phyloP scores from a whole-genome alignment of 2,113 vertebrate genomes.

The Phaetusa simplex region DNA sequence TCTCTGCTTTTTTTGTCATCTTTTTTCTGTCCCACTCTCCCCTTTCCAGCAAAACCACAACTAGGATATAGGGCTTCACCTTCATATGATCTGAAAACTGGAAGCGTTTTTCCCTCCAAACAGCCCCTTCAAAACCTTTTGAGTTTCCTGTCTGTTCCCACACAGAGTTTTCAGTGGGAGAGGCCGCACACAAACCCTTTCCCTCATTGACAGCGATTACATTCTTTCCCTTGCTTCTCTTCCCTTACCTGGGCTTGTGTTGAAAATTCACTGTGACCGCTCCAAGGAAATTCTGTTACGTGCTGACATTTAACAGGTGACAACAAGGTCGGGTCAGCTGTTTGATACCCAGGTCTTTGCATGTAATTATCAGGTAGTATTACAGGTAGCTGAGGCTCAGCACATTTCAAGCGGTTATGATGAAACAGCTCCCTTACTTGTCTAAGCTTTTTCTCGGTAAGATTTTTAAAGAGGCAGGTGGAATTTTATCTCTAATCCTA shows the following conservation, averaged over 20 bases:
- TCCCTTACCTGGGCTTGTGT: not conserved
- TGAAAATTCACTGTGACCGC: conserved; percentile 19
- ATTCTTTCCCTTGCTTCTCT: conserved; percentile 3
- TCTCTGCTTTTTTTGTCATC: not conserved
- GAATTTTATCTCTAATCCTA: not conserved
- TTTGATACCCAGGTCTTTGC: conserved; percentile 63
- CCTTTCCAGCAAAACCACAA: not conserved
- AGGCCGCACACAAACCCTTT: not conserved
- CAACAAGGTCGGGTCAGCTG: conserved; percentile 65
- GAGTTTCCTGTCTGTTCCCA: not conserved
- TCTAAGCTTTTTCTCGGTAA: not conserved
- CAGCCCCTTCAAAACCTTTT: not conserved
- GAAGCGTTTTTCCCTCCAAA: conserved; percentile 10
- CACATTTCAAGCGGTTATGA: conserved; percentile 43
- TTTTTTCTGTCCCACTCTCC: not conserved
- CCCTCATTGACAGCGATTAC: not conserved
- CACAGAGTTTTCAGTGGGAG: not conserved
- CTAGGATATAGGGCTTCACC: not conserved
- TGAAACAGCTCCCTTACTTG: conserved; percentile 26
- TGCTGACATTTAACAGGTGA: conserved; percentile 75
- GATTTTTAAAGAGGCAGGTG: not conserved
- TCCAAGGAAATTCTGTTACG: conserved; percentile 54
- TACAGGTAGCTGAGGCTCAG: conserved; percentile 62
- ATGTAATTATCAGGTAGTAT: conserved; percentile 74
- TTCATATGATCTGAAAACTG: not conserved